These are phyloP conservation scores for Chelonus formosanus DNA, from an alignment of 2,888 invertebrate species.

Conservation along the genomic window DNA sequence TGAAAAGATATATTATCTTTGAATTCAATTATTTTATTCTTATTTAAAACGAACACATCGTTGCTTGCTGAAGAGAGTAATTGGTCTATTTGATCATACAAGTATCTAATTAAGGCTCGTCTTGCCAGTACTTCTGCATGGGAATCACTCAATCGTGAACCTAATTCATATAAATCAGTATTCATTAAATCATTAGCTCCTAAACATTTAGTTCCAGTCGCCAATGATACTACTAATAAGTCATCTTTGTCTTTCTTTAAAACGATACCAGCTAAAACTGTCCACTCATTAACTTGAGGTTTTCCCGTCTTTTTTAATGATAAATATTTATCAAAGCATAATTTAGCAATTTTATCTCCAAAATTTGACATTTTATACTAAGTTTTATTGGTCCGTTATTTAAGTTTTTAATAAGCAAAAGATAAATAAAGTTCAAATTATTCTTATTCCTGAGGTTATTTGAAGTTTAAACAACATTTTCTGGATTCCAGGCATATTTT, in stretches of 20 bases:
- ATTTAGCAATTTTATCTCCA: conserved; percentile 68
- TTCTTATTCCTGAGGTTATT: too few relatives aligned
- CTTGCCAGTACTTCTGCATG: conserved; percentile 92
- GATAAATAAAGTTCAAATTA: too few relatives aligned
- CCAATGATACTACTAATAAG: conserved; percentile 78
- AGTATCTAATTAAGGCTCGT: conserved; percentile 81
- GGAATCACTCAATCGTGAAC: conserved; percentile 84
- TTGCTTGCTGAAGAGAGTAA: conserved; percentile 53
- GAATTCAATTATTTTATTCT: conserved; percentile 65
- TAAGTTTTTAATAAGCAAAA: too few relatives aligned
- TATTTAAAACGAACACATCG: conserved; percentile 60
- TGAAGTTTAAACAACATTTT: conserved; percentile 64
- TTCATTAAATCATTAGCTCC: conserved; percentile 70
- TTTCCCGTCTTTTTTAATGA: conserved; percentile 82
- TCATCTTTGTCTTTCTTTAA: conserved; percentile 56
- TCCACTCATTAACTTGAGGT: conserved; percentile 82
- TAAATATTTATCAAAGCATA: conserved; percentile 71
- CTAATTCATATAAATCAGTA: conserved; percentile 69
- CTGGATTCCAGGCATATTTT: conserved; percentile 72
- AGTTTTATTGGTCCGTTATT: background rate
- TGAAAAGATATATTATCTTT: conserved; percentile 75
- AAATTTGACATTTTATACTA: conserved; percentile 46
- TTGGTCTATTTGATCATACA: conserved; percentile 72
- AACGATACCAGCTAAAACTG: conserved; percentile 80
- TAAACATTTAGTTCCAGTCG: conserved; percentile 92